phyloP scores from a whole-genome alignment of 2,113 vertebrate species.

The Prolemur simus region DNA sequence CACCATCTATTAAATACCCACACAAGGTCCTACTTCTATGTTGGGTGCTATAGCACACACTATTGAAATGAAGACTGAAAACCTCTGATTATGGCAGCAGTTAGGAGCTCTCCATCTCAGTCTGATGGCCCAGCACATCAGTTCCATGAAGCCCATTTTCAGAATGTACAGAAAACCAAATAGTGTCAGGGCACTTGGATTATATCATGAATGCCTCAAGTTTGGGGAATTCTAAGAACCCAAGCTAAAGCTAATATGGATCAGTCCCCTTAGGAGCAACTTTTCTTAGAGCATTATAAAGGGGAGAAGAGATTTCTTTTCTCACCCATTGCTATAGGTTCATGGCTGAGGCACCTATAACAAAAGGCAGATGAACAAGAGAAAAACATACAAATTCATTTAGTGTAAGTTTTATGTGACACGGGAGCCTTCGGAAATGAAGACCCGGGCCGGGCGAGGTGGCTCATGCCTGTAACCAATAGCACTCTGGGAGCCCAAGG shows the following conservation, averaged over 20 bases:
- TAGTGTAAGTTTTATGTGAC: neutral
- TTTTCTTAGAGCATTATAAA: neutral
- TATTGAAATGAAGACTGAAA: neutral
- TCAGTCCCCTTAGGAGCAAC: neutral
- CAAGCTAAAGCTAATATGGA: neutral
- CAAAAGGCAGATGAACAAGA: neutral
- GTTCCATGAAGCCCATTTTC: neutral
- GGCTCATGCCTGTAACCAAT: too few species aligned
- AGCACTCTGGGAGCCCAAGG: too few species aligned
- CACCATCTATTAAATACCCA: neutral
- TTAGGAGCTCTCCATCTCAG: neutral
- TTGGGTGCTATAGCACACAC: neutral
- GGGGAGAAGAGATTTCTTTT: neutral
- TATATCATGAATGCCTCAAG: neutral
- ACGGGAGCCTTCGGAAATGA: neutral
- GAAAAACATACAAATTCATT: neutral
- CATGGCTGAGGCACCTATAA: neutral
- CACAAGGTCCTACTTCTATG: neutral
- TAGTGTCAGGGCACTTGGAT: neutral
- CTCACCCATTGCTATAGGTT: neutral
- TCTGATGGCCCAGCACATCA: neutral
- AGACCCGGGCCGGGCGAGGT: neutral
- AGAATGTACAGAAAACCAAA: conserved; percentile 27
- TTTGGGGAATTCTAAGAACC: neutral
- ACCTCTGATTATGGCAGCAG: neutral